These are phyloP conservation scores for Stenichneumon culpator DNA, from an alignment of 2,888 invertebrate genomes.

Conservation along the genomic window DNA sequence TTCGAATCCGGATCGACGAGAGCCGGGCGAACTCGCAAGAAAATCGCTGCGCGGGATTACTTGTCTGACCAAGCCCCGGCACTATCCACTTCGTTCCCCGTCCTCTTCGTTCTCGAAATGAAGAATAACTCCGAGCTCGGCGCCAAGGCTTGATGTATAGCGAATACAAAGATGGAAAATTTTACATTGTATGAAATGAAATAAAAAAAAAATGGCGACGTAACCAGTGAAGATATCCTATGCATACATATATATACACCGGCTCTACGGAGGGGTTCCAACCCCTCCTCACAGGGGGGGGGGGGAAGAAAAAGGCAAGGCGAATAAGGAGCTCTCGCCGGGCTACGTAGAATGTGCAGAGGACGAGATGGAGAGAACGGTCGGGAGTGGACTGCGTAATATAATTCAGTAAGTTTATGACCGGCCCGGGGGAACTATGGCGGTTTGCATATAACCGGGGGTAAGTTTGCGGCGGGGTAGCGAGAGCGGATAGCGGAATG, in stretches of 20 bases:
- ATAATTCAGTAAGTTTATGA: constrained; percentile 85
- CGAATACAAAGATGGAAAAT: constrained; percentile 39
- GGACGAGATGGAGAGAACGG: constrained; percentile 27
- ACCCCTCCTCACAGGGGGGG: constrained; percentile 16
- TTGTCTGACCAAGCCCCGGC: background rate
- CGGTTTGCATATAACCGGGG: constrained; percentile 84
- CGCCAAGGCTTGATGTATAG: constrained; percentile 8
- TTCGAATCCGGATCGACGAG: background rate
- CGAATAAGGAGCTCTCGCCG: constrained; percentile 53
- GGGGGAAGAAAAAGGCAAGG: constrained; percentile 41
- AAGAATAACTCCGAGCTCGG: constrained; percentile 14
- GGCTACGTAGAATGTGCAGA: constrained; percentile 8
- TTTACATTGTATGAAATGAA: constrained; percentile 40
- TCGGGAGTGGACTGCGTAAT: constrained; percentile 80
- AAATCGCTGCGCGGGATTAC: background rate
- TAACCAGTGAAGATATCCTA: constrained; percentile 16
- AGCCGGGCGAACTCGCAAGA: background rate
- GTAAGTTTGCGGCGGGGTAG: constrained; percentile 81
- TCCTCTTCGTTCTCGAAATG: constrained; percentile 7
- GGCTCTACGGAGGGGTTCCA: constrained; percentile 16
- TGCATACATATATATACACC: constrained; percentile 10
- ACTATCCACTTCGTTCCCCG: constrained; percentile 18
- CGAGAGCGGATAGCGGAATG: constrained; percentile 73
- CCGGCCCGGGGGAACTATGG: constrained; percentile 83
- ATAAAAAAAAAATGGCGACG: constrained; percentile 62